phyloP scores from a whole-genome alignment of 2,888 invertebrate species.

The Parnassius mnemosyne region DNA sequence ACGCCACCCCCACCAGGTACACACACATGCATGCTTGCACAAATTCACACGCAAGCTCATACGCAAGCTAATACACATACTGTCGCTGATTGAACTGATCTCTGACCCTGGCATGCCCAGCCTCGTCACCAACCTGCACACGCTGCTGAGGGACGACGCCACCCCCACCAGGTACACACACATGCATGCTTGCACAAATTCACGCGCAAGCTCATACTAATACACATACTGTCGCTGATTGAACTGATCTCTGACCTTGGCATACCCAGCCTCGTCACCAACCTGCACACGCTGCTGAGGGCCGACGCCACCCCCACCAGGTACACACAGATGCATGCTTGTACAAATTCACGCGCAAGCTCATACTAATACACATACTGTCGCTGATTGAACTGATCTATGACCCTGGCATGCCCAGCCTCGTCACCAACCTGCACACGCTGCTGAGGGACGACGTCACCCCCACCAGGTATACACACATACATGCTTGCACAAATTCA shows the following conservation, averaged over 20 bases:
- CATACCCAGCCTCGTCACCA: slow-evolving; percentile 55
- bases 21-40: not conserved
- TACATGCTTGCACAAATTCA: not conserved
- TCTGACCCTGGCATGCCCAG: slow-evolving; percentile 41
- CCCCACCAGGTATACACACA: slow-evolving; percentile 34
- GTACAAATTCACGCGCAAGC: not conserved
- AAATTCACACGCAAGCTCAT: not conserved
- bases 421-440: slow-evolving; percentile 62
- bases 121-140: slow-evolving; percentile 61
- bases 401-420: slow-evolving; percentile 42
- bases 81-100: slow-evolving; percentile 22
- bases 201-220: not conserved
- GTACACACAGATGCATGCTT: slow-evolving; percentile 23
- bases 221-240: slow-evolving; percentile 5
- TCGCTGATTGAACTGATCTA: slow-evolving; percentile 24
- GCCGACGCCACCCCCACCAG: slow-evolving; percentile 45
- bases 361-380: not conserved
- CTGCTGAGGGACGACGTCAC: slow-evolving; percentile 51
- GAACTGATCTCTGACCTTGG: slow-evolving; percentile 28
- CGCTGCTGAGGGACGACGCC: slow-evolving; percentile 52
- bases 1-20: slow-evolving; percentile 39
- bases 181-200: not conserved
- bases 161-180: slow-evolving; percentile 35
- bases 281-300: slow-evolving; percentile 57
- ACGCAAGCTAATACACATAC: not conserved